These are phyloP conservation scores for Pycnonotus jocosus DNA, from an alignment of 2,113 vertebrate species.

Conservation along the genomic window DNA sequence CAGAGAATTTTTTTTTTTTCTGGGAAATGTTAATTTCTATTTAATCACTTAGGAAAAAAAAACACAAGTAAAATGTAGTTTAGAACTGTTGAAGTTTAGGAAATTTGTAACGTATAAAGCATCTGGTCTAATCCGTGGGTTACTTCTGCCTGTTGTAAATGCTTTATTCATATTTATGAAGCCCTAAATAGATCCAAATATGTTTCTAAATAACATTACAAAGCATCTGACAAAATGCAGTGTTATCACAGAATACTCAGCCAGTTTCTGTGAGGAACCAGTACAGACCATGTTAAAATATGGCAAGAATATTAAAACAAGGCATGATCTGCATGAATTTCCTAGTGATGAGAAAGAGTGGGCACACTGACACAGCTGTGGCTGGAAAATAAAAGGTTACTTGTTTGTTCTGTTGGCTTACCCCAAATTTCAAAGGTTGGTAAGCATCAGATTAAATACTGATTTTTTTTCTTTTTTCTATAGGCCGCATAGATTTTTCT, in stretches of 20 bases:
- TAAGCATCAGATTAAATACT: conserved; percentile 74
- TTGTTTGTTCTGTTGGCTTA: conserved; percentile 57
- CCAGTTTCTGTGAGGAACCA: neutral
- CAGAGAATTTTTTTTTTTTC: neutral
- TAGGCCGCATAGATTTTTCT: conserved; percentile 69
- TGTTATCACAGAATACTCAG: neutral
- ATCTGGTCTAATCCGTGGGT: neutral
- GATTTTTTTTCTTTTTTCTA: conserved; percentile 62
- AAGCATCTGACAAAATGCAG: neutral
- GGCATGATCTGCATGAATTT: neutral
- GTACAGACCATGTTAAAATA: neutral
- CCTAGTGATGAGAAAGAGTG: neutral
- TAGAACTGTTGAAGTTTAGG: neutral
- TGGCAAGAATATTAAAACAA: neutral
- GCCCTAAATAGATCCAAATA: neutral
- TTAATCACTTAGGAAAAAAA: neutral
- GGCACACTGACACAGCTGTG: neutral
- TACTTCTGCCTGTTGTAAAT: conserved; percentile 5
- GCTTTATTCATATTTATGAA: conserved; percentile 45
- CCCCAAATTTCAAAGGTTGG: conserved; percentile 76
- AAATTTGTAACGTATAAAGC: neutral
- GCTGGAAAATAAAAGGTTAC: neutral
- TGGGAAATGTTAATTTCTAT: neutral
- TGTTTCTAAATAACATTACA: neutral
- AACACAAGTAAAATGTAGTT: neutral